Evolutionary conservation across 2,888 invertebrate species (phyloP), one percentile per base, ranked within the genome.

Genomic region (Mellilla xanthometata): DNA sequence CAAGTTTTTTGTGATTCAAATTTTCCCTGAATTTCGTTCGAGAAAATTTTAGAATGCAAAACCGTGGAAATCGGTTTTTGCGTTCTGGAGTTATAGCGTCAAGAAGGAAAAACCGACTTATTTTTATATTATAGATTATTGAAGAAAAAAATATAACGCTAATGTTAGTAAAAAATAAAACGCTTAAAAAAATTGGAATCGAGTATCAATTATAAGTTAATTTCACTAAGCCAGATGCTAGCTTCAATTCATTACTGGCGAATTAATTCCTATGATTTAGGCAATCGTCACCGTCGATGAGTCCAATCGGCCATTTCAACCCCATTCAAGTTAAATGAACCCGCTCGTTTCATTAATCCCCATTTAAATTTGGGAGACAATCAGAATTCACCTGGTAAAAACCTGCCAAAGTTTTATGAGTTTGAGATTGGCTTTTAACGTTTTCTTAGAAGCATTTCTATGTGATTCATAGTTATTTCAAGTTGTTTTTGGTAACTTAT

Each of bases 241-340:
- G 36, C 31, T 38, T 52, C 32, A 59, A 64, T 54, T 57, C 49
- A 39, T 51, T 59, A 60, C 60, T 53, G 53, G 53, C 58, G 34
- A 71, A 68, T 63, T 54, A 64, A 65, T 41, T 67, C 52, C 38
- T 35, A 61, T 56, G 49, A 62, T 62, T 62, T 52, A 42, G 48
- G 48, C 49, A 54, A 57, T 56, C 52, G 50, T 50, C 52, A 52
- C 36, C 56, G 52, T 46, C 52, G 54, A 64, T 57, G 55, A 64
- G 56, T 55, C 52, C 53, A 50, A 64, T 67, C 54, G 55, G 55
- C 60, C 62, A 60, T 65, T 72, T 60, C 58, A 58, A 66, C 58
- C 58, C 56, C 56, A 58, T 66, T 68, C 51, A 61, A 70, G 67
- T 62, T 56, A 64, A 72, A 72, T 71, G 63, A 63, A 68, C 70